These are phyloP conservation scores for Dicyrtomina minuta DNA, from an alignment of 2,888 invertebrate genomes.

Conservation along the genomic window DNA sequence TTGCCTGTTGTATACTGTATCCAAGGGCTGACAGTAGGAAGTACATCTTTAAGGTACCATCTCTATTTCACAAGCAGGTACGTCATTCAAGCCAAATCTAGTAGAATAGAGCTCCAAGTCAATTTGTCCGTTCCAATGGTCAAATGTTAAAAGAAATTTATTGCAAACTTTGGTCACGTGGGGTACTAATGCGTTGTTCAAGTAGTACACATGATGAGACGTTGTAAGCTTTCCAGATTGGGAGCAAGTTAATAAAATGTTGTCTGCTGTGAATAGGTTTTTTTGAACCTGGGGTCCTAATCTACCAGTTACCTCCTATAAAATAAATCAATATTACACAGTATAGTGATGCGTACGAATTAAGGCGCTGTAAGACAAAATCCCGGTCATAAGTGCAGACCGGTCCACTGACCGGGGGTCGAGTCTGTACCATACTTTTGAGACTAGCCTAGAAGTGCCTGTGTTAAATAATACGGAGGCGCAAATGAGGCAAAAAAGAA, in stretches of 20 bases:
- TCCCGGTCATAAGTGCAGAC: too few species aligned
- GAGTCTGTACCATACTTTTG: too few species aligned
- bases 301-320: too few species aligned
- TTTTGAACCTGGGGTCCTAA: background rate
- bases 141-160: slow-evolving; percentile 17
- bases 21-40: slow-evolving; percentile 19
- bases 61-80: background rate
- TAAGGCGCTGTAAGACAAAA: too few species aligned
- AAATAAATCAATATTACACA: too few species aligned
- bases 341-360: too few species aligned
- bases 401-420: too few species aligned
- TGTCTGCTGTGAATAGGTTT: slow-evolving; percentile 8
- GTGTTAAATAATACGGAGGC: too few species aligned
- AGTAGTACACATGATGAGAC: slow-evolving; percentile 5
- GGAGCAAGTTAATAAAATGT: slow-evolving; percentile 20
- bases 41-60: slow-evolving; percentile 24
- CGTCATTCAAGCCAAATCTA: background rate
- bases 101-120: background rate
- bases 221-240: slow-evolving; percentile 28
- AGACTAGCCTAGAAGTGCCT: too few species aligned
- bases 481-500: too few species aligned
- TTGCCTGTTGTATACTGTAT: slow-evolving; percentile 10
- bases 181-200: background rate
- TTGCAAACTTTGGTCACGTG: background rate
- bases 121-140: slow-evolving; percentile 23